Conservation (phyloP, 2,797 vertebrate species). For the Hemitrygon akajei region DNA sequence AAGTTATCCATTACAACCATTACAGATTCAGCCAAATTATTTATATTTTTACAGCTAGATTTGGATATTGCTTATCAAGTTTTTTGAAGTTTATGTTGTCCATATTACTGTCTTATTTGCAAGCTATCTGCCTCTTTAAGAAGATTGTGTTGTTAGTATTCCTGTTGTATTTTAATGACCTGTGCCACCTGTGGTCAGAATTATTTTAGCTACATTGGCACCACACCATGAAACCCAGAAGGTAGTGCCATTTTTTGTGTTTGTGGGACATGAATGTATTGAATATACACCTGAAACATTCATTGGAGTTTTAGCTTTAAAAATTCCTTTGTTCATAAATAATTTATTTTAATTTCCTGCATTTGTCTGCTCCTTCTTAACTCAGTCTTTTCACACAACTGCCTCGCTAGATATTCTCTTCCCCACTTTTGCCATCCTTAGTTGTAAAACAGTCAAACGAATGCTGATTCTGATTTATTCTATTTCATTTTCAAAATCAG, state of each 20-base stretch:
- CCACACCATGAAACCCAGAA: not conserved
- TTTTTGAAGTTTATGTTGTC: not conserved
- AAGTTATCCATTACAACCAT: not conserved
- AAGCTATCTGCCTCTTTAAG: not conserved
- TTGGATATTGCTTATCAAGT: not conserved
- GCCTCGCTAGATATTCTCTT: not conserved
- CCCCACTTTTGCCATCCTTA: not conserved
- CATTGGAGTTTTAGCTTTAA: not conserved
- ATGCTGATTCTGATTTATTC: not conserved
- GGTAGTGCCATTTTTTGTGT: not conserved
- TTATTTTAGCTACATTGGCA: not conserved
- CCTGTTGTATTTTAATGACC: not conserved
- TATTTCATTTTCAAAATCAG: not conserved
- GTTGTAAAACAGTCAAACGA: not conserved
- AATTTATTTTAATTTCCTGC: not conserved
- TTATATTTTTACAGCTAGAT: not conserved
- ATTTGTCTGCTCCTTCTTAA: not conserved
- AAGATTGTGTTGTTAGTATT: not conserved
- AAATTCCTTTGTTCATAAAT: not conserved
- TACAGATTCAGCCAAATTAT: not conserved
- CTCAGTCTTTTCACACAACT: not conserved
- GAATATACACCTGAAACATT: not conserved
- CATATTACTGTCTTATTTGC: not conserved
- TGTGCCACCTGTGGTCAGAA: not conserved
- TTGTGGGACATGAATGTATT: not conserved